These are phyloP conservation scores for Drosophila nr. perissopoda DNA, from an alignment of 2,888 invertebrate genomes.

Conservation along the genomic window DNA sequence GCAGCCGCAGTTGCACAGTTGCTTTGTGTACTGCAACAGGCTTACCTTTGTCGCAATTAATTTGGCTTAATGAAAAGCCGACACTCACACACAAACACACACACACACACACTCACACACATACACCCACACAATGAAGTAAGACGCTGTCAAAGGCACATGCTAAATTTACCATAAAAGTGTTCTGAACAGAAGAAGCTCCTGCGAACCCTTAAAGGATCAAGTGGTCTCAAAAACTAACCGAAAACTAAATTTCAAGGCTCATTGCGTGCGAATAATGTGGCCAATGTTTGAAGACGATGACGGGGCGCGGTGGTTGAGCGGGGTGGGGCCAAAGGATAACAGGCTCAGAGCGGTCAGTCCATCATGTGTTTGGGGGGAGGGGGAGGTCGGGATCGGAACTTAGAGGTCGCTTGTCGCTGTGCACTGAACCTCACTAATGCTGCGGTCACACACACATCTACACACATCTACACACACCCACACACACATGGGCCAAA, in stretches of 20 bases:
- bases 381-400: not conserved
- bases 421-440: constrained; percentile 78
- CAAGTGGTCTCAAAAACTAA: constrained; percentile 68
- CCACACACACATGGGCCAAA: constrained; percentile 39
- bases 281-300: constrained; percentile 61
- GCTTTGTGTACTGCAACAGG: constrained; percentile 38
- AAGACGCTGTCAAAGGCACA: constrained; percentile 64
- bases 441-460: constrained; percentile 65
- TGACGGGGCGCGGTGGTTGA: not conserved
- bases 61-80: constrained; percentile 52
- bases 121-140: constrained; percentile 28
- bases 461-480: constrained; percentile 19
- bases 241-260: constrained; percentile 80
- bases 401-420: constrained; percentile 17
- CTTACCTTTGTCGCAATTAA: constrained; percentile 65
- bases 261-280: constrained; percentile 80
- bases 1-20: constrained; percentile 15
- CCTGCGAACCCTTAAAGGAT: constrained; percentile 52
- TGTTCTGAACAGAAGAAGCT: constrained; percentile 51
- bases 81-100: not conserved
- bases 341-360: constrained; percentile 24
- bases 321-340: constrained; percentile 26
- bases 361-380: constrained; percentile 27
- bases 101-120: not conserved
- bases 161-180: constrained; percentile 61